phyloP scores from a whole-genome alignment of 2,888 invertebrate genomes.

The Silvanus unidentatus region DNA sequence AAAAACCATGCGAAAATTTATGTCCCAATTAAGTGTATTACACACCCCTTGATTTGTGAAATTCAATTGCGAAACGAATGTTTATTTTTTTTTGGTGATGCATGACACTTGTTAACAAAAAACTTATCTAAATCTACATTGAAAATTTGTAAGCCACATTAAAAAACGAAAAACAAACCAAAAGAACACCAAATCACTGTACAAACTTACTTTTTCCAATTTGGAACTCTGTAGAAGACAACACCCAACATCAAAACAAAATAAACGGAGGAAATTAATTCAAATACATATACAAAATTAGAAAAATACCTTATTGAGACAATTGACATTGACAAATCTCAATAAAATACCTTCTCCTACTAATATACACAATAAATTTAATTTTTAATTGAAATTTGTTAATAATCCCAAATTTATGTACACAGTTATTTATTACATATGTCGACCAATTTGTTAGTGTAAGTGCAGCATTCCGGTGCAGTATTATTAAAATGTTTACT shows the following conservation, averaged over 20 bases:
- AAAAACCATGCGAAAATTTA: no score
- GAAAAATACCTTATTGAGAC: conserved; percentile 13
- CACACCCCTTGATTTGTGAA: no score
- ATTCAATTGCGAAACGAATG: no score
- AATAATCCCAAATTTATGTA: conserved; percentile 8
- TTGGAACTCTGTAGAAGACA: conserved; percentile 38
- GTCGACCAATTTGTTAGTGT: conserved; percentile 19
- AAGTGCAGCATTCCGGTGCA: conserved; percentile 43
- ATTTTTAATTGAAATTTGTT: not conserved
- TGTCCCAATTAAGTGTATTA: no score
- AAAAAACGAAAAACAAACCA: conserved; percentile 1
- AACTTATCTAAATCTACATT: no score
- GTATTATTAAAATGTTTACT: conserved; percentile 31
- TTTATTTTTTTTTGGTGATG: no score
- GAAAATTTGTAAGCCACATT: no score
- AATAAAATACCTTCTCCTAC: conserved; percentile 5
- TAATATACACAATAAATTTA: no score
- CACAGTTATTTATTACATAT: conserved; percentile 4
- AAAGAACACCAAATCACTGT: conserved; percentile 6
- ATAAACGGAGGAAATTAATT: conserved; percentile 23
- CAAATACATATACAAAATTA: conserved; percentile 1
- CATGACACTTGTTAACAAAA: no score
- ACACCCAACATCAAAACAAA: conserved; percentile 30
- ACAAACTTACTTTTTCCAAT: conserved; percentile 46
- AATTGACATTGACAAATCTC: conserved; percentile 3